These are phyloP conservation scores for Chironomus tentans DNA, from an alignment of 2,888 invertebrate genomes.

Conservation along the genomic window DNA sequence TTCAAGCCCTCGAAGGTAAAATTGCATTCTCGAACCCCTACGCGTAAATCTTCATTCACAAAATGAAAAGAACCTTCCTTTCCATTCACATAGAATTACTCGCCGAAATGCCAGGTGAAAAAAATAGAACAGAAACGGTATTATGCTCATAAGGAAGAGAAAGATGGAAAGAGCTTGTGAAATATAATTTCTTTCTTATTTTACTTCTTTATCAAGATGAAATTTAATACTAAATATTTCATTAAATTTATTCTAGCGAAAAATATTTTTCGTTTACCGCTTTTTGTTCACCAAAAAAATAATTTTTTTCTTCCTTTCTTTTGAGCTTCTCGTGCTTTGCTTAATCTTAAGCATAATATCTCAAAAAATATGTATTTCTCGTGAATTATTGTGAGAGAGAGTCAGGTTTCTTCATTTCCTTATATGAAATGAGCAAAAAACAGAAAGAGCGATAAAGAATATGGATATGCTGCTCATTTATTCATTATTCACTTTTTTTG, in stretches of 20 bases:
- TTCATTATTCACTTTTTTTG: not conserved
- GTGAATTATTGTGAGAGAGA: slow-evolving; percentile 4
- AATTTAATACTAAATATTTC: slow-evolving; percentile 22
- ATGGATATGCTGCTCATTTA: not conserved
- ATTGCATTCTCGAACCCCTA: too few species aligned
- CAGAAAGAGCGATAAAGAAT: not conserved
- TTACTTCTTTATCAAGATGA: slow-evolving; percentile 9
- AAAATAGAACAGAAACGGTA: not conserved
- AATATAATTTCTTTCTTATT: slow-evolving; percentile 10
- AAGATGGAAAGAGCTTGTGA: not conserved
- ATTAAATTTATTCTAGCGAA: slow-evolving; percentile 22
- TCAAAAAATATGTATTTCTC: not conserved
- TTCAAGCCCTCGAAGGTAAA: too few species aligned
- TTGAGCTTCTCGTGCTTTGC: not conserved
- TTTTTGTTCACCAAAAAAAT: not conserved
- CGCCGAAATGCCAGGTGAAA: not conserved
- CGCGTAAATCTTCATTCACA: too few species aligned
- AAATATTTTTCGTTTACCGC: not conserved
- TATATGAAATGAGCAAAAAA: not conserved
- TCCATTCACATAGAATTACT: too few species aligned
- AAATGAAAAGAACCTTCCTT: too few species aligned
- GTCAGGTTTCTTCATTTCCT: not conserved
- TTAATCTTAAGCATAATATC: slow-evolving; percentile 7
- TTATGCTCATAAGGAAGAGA: not conserved
- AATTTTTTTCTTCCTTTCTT: not conserved